Base-by-base conservation (phyloP, 2,888 invertebrate species). In the Hermodice carunculata region DNA sequence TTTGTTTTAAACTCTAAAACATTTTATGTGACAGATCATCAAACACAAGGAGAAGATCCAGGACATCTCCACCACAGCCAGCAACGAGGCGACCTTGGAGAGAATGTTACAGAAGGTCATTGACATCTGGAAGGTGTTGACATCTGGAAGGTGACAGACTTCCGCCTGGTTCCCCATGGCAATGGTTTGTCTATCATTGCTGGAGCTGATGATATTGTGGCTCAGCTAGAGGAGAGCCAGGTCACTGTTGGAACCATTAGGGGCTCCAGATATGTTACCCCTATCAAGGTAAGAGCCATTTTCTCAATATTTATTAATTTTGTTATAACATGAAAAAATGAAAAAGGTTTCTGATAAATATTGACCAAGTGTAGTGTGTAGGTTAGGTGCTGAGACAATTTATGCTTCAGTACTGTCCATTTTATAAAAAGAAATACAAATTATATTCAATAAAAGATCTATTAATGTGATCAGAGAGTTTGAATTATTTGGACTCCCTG, bases 21-120 rank as follows among this genome's bases (percentile, higher is more conserved):
- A 32, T 60, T 63, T 34, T n/a, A n/a, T n/a, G n/a, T n/a, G n/a
- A 19, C 66, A 86, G 85, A 83, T 86, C 34, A 81, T 81, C 70
- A 81, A 81, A 61, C 79, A 83, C 66, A 85, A 83, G 58, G 84
- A 85, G 56, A 81, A 78, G 67, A 85, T 86, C 26, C 84, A 85
- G 68, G 86, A 86, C 64, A 84, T 85, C 61, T 83, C 85, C 17
- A 83, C 83, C 3, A 82, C 80, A 28, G 86, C 86, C 57, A 83
- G 82, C 58, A 86, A 86, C 73, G 86, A 86, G 68, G 84, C 83
- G 22, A 85, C 85, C 14, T 70, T 86, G 57, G 85, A 86, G 67
- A 75, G 77, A 46, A 86, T 86, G 85, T 64, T 86, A 54, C 81
- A 83, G 57, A 85, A 85, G 79, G 84, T 85, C 61, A 78, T 81